A percentile compares a stretch with the other conserved stretches of the same genome.
These are phyloP conservation scores for Myopa tessellatipennis DNA, from an alignment of 2,888 invertebrate species.

Conservation along the genomic window DNA sequence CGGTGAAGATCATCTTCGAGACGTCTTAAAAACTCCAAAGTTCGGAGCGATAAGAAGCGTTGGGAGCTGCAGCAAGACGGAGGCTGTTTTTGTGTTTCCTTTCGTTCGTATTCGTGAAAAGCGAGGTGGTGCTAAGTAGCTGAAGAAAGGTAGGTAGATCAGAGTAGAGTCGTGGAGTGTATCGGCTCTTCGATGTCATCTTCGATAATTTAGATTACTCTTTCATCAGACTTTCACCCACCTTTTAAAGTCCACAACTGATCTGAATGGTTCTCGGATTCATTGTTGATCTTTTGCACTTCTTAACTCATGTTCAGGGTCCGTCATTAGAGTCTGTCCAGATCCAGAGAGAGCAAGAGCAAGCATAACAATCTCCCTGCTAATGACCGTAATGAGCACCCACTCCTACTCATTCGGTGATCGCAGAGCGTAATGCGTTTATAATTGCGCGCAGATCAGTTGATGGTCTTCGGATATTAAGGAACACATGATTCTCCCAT, in stretches of 20 bases:
- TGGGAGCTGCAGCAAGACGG: slow-evolving; percentile 29
- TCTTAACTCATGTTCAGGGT: not conserved
- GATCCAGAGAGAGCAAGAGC: not conserved
- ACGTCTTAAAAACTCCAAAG: not conserved
- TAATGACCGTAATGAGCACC: slow-evolving; percentile 20
- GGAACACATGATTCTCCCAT: not conserved
- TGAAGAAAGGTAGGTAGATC: not conserved
- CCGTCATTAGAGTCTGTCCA: not conserved
- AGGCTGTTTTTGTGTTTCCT: not conserved
- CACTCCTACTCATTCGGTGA: not conserved
- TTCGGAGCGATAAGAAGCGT: not conserved
- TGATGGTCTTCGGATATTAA: slow-evolving; percentile 10
- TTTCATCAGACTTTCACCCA: not conserved
- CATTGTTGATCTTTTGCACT: no score
- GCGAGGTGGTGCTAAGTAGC: not conserved
- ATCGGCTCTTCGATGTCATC: not conserved
- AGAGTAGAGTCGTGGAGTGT: no score
- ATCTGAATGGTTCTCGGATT: not conserved
- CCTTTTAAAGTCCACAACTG: not conserved
- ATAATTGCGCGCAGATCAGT: slow-evolving; percentile 22
- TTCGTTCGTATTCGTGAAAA: not conserved
- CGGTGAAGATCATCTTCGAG: not conserved
- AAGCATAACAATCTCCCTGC: not conserved
- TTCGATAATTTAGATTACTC: not conserved
- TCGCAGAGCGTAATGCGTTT: slow-evolving; percentile 32